A percentile compares a stretch with the other conserved stretches of the same genome.
Conservation (phyloP, 2,888 invertebrate species). For the Alsophila aescularia region DNA sequence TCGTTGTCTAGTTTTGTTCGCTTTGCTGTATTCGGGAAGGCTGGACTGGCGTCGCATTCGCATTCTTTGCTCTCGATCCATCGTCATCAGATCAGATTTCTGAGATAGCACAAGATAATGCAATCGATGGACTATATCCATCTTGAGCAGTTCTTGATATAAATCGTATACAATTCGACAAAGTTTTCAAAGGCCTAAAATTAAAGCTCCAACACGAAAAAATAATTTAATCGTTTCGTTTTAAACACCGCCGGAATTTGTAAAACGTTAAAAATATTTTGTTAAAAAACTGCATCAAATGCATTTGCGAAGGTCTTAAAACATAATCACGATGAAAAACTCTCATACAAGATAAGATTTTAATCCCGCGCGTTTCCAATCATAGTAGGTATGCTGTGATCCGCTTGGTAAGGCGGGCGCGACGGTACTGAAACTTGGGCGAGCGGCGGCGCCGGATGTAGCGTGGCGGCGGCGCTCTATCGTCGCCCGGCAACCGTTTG, state of each 20-base stretch:
- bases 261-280: slow-evolving; percentile 9
- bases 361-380: slow-evolving; percentile 20
- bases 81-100: slow-evolving; percentile 80
- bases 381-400: slow-evolving; percentile 23
- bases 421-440: slow-evolving; percentile 61
- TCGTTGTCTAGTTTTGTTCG: slow-evolving; percentile 69
- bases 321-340: background rate
- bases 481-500: slow-evolving; percentile 75
- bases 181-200: background rate
- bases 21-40: slow-evolving; percentile 77
- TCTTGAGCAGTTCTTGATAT: slow-evolving; percentile 39
- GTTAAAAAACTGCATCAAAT: background rate
- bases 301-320: background rate
- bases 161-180: background rate
- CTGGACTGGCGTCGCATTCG: slow-evolving; percentile 78
- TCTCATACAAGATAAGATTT: slow-evolving; percentile 2
- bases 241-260: slow-evolving; percentile 4
- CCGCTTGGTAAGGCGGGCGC: slow-evolving; percentile 64
- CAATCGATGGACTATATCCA: slow-evolving; percentile 80
- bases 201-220: background rate
- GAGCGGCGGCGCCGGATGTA: slow-evolving; percentile 65
- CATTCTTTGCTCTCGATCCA: slow-evolving; percentile 78
- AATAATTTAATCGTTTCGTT: background rate
- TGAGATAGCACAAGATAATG: slow-evolving; percentile 81
- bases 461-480: slow-evolving; percentile 57